These are phyloP conservation scores for Sitta carolinensis DNA, from an alignment of 2,797 vertebrate genomes.

Conservation along the genomic window DNA sequence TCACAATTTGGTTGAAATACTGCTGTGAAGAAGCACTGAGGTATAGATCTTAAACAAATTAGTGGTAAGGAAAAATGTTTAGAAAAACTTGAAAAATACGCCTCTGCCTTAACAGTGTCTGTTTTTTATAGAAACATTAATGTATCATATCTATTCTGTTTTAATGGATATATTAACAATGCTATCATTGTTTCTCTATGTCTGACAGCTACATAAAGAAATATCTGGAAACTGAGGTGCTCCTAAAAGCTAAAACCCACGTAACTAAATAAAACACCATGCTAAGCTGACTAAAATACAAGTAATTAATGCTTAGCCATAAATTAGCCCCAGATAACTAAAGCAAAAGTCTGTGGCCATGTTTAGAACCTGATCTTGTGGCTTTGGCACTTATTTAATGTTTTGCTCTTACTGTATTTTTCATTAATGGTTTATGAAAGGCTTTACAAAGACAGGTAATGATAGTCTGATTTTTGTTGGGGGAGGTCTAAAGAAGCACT, in stretches of 20 bases:
- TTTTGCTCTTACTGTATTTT: neutral
- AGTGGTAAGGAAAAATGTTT: neutral
- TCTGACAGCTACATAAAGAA: neutral
- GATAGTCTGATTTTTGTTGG: neutral
- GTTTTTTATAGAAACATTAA: neutral
- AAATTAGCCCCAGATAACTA: neutral
- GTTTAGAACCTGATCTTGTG: neutral
- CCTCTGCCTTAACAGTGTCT: neutral
- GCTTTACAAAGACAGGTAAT: neutral
- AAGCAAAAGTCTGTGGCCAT: neutral
- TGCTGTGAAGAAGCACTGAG: neutral
- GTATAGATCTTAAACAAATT: neutral
- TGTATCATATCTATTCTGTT: neutral
- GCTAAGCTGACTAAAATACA: neutral
- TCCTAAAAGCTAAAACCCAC: neutral
- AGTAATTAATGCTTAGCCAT: neutral
- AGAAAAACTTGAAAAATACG: neutral
- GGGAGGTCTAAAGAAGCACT: neutral
- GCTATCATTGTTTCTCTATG: neutral
- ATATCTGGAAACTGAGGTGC: neutral
- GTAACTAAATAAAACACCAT: neutral
- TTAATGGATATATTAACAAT: neutral
- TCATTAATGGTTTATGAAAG: conserved; percentile 21
- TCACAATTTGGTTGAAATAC: neutral
- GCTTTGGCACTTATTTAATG: neutral